Base-by-base conservation (phyloP, 2,888 invertebrate species). In the Coronaproctus castanopsis region DNA sequence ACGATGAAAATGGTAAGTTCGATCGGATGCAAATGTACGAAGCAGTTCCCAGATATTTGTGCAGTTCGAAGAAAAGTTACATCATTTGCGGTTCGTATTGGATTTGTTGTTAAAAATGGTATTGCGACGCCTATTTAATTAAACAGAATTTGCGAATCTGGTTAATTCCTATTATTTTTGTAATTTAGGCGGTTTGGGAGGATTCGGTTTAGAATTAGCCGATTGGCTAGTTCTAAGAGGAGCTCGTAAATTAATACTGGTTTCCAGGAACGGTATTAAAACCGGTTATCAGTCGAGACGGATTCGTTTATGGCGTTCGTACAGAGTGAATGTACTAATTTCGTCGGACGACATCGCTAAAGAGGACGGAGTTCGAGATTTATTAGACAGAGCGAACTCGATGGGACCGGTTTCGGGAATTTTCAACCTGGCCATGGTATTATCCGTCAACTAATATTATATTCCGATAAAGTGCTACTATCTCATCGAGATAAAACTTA, bases 401-500 rank as follows among this genome's bases (percentile, higher is more conserved):
- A 69, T 85, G 65, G 87, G 82, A 1, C 79, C 80, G 1, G 79
- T 93, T 18, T 84, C 83, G 21, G 91, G 85, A 21, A 82, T 95
- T 56, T 93, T 92, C 74, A 91, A 95, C 70, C 75, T 93, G 63
- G 93, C 92, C 2, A 88, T 89, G 67, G 79, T 79, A 64, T 69
- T 70, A 66, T 36, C 18, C 50, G n/a, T n/a, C n/a, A n/a, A n/a
- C n/a, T n/a, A n/a, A n/a, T n/a, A n/a, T n/a, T n/a, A n/a, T n/a
- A n/a, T n/a, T n/a, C n/a, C n/a, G n/a, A n/a, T n/a, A n/a, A n/a
- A n/a, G n/a, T n/a, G n/a, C n/a, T n/a, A n/a, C n/a, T n/a, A n/a
- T n/a, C n/a, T n/a, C n/a, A n/a, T n/a, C n/a, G n/a, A n/a, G n/a
- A n/a, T n/a, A n/a, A n/a, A n/a, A n/a, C n/a, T n/a, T n/a, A n/a